Base-by-base conservation (phyloP, 1,140 invertebrate genomes). In the Chymomyza costata region DNA sequence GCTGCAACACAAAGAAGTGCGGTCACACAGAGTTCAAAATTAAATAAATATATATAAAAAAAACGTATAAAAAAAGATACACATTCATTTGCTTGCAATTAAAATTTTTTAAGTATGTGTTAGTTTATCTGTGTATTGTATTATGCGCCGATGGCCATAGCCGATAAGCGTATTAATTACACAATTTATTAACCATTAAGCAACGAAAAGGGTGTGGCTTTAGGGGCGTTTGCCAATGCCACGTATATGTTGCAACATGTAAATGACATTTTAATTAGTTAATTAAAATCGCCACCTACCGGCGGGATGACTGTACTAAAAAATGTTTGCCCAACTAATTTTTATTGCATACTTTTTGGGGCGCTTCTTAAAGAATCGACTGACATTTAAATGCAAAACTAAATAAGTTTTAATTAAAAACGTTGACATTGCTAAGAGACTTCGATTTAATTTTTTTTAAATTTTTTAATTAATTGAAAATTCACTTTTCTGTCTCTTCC, bases 231-330 rank as follows among this genome's bases (percentile, higher is more conserved):
- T 5, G 6, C 18, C 16, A 15, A 18, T 31, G 37, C 16, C 7
- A 6, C 35, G 19, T 13, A 28, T 17, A 31, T 39, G 60, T 32
- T 53, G 57, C 39, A 45, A 41, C 50, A 68, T 82, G 70, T 61
- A 82, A 69, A 82, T 82, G 67, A 62, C 70, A 49, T 78, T 82
- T 82, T 82, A 82, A 82, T 82, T 82, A 82, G 78, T 82, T 78
- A 65, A 73, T 82, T 71, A 68, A 82, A 82, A 62, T 68, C 48
- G 43, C 45, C 7, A 18, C 44, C 8, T 25, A 16, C 2, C 28
- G 30, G 18, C 17, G 8, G n/a, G n/a, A n/a, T n/a, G n/a, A n/a
- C n/a, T n/a, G n/a, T n/a, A n/a, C n/a, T n/a, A n/a, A n/a, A n/a
- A n/a, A n/a, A n/a, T n/a, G n/a, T n/a, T n/a, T n/a, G n/a, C n/a